These are phyloP conservation scores for Dendrolimus houi DNA, from an alignment of 2,888 invertebrate species.

Conservation along the genomic window DNA sequence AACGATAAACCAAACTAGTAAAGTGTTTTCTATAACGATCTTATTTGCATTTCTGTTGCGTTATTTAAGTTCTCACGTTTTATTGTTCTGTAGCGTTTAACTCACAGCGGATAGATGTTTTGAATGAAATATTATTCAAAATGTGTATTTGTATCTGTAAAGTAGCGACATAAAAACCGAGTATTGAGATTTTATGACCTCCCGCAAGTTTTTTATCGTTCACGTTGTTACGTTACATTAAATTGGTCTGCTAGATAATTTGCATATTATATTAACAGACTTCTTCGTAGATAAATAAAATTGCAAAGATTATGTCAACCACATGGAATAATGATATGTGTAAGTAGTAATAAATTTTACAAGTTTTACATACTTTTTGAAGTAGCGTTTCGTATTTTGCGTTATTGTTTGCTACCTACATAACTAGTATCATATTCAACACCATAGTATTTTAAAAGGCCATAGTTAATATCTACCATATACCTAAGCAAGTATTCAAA, in stretches of 20 bases:
- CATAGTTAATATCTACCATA: too few species aligned
- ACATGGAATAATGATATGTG: too few species aligned
- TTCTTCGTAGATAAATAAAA: too few species aligned
- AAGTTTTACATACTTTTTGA: neutral
- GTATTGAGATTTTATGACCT: conserved; percentile 1
- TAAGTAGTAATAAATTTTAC: conserved; percentile 7
- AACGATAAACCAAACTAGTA: conserved; percentile 28
- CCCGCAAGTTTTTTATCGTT: conserved; percentile 4
- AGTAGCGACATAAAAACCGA: conserved; percentile 1
- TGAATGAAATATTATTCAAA: neutral
- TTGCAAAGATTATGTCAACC: too few species aligned
- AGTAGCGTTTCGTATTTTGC: neutral
- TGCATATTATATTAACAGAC: neutral
- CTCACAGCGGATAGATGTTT: conserved; percentile 9
- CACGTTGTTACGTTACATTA: conserved; percentile 16
- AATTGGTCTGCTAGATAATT: conserved; percentile 11
- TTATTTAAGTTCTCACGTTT: conserved; percentile 29
- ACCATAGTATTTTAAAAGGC: too few species aligned
- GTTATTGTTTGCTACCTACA: too few species aligned
- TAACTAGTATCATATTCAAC: too few species aligned
- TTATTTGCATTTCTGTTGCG: conserved; percentile 31
- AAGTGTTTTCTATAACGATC: conserved; percentile 28
- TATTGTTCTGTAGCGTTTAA: conserved; percentile 23
- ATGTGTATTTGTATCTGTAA: neutral
- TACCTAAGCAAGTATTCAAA: too few species aligned